Evolutionary conservation across 2,113 vertebrate species (phyloP).

Genomic region (Alaudala cheleensis): DNA sequence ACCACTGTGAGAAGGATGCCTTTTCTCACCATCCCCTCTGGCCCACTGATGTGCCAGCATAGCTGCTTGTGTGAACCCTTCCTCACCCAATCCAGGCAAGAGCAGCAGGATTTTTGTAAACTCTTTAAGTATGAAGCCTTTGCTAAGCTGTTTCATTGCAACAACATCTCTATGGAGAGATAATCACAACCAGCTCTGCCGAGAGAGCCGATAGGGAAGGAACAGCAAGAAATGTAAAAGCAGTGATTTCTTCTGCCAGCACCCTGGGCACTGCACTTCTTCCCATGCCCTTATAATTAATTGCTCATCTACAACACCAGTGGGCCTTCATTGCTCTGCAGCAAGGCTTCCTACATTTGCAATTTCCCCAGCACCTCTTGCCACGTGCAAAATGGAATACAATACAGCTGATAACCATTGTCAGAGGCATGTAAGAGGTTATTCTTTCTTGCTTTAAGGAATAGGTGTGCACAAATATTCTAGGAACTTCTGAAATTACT

Average conservation of each 20-base stretch:
- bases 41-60: neutral
- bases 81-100: neutral
- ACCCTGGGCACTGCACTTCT: neutral
- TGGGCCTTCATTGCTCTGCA: rapidly evolving
- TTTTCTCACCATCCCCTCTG: neutral
- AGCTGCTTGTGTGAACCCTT: neutral
- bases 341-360: neutral
- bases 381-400: neutral
- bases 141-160: neutral
- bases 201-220: neutral
- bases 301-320: rapidly evolving
- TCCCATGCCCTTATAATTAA: rapidly evolving
- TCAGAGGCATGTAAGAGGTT: neutral
- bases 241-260: neutral
- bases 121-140: neutral
- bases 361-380: neutral
- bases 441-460: neutral
- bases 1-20: neutral
- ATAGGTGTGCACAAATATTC: neutral
- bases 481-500: neutral
- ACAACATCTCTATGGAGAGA: neutral
- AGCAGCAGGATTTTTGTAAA: neutral
- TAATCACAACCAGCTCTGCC: neutral
- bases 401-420: neutral
- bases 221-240: neutral